Conservation (phyloP, 2,797 vertebrate genomes). For the Hipposideros larvatus region DNA sequence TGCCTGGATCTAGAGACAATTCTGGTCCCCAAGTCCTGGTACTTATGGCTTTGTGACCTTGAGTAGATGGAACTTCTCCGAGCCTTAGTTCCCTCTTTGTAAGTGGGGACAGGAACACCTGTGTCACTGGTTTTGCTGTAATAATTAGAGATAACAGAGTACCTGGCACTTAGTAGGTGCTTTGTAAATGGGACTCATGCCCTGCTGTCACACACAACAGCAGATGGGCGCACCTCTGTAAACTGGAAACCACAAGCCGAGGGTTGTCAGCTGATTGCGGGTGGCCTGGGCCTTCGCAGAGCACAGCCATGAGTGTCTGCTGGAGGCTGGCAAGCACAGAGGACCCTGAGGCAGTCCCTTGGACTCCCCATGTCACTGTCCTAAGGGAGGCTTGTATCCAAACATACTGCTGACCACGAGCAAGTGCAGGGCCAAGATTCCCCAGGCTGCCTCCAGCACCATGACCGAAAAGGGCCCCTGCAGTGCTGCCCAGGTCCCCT, state of each 20-base stretch:
- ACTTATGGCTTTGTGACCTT: not conserved
- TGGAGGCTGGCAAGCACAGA: no score
- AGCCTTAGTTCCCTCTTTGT: not conserved
- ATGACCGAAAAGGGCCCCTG: not conserved
- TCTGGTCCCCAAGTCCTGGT: not conserved
- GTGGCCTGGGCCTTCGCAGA: accelerated
- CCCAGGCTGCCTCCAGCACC: not conserved
- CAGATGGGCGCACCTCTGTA: not conserved
- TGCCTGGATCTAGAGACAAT: no score
- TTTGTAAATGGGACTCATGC: not conserved
- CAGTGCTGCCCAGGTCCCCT: not conserved
- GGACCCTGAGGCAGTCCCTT: no score
- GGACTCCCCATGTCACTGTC: not conserved
- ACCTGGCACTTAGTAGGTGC: not conserved
- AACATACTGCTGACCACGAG: not conserved
- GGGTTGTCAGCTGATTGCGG: accelerated
- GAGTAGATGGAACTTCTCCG: not conserved
- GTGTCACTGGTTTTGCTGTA: not conserved
- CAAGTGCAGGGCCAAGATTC: not conserved
- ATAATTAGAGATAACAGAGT: accelerated
- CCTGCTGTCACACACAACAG: not conserved
- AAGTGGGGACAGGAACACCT: not conserved
- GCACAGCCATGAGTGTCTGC: accelerated
- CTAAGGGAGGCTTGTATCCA: not conserved
- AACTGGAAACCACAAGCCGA: not conserved